A percentile compares a stretch with the other conserved stretches of the same genome.
These are phyloP conservation scores for Pedetes capensis DNA, from an alignment of 2,113 vertebrate species.

Conservation along the genomic window DNA sequence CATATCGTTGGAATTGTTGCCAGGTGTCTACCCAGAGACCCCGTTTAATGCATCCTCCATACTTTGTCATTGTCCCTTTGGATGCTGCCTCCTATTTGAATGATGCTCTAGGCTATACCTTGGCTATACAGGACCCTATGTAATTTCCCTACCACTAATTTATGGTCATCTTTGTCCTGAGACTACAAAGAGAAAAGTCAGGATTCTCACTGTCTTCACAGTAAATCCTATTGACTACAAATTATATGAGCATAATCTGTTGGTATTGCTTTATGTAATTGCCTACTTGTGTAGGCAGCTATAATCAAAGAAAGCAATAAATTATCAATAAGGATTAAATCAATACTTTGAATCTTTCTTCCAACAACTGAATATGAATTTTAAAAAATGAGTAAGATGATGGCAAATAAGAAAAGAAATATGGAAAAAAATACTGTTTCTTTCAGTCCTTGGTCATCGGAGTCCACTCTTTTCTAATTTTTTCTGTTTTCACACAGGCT, in stretches of 20 bases:
- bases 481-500: conserved; percentile 83
- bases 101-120: not conserved
- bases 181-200: not conserved
- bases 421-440: not conserved
- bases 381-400: not conserved
- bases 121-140: no score
- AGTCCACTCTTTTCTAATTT: not conserved
- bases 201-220: not conserved
- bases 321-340: not conserved
- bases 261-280: not conserved
- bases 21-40: not conserved
- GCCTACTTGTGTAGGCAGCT: not conserved
- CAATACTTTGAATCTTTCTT: not conserved
- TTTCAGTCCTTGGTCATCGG: not conserved
- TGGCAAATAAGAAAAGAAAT: not conserved
- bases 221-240: not conserved
- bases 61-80: not conserved
- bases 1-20: not conserved
- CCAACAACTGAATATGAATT: not conserved
- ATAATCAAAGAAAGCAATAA: not conserved
- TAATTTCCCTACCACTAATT: not conserved
- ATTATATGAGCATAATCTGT: not conserved
- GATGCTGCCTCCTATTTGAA: not conserved
- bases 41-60: not conserved
- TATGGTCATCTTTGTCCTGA: not conserved